phyloP scores from a whole-genome alignment of 2,113 vertebrate species.

The Chauna torquata region DNA sequence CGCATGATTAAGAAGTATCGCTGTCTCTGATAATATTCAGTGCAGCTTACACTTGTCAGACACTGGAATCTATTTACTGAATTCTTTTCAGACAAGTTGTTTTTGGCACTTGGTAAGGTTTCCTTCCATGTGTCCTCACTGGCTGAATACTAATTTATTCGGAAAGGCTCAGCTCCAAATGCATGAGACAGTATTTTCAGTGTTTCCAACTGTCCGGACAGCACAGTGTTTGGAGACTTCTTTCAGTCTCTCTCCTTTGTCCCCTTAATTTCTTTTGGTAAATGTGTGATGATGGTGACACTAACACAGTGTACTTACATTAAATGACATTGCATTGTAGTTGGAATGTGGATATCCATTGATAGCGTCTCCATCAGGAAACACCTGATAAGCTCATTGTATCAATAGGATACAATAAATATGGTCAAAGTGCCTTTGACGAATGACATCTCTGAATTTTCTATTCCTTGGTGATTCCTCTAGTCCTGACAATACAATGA shows the following conservation, averaged over 20 bases:
- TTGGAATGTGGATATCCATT: background rate
- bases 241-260: background rate
- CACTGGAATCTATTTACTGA: slow-evolving; percentile 43
- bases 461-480: background rate
- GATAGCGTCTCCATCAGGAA: background rate
- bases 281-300: background rate
- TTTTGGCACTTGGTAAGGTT: slow-evolving; percentile 55
- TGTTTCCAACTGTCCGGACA: slow-evolving; percentile 60
- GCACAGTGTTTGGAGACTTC: background rate
- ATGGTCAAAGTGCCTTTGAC: slow-evolving; percentile 6
- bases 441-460: slow-evolving; percentile 17
- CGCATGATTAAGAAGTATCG: background rate
- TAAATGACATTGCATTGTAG: slow-evolving; percentile 5
- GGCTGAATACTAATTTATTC: slow-evolving; percentile 52
- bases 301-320: background rate
- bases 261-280: background rate
- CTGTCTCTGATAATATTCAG: background rate
- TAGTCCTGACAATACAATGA: background rate
- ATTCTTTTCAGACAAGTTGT: slow-evolving; percentile 39
- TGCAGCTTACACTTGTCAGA: slow-evolving; percentile 6
- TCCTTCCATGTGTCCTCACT: slow-evolving; percentile 52
- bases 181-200: slow-evolving; percentile 38
- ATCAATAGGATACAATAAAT: slow-evolving; percentile 8
- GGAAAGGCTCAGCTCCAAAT: slow-evolving; percentile 38
- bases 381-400: background rate